Base-by-base conservation (phyloP, 2,797 vertebrate species). In the Lindbergichthys nudifrons region DNA sequence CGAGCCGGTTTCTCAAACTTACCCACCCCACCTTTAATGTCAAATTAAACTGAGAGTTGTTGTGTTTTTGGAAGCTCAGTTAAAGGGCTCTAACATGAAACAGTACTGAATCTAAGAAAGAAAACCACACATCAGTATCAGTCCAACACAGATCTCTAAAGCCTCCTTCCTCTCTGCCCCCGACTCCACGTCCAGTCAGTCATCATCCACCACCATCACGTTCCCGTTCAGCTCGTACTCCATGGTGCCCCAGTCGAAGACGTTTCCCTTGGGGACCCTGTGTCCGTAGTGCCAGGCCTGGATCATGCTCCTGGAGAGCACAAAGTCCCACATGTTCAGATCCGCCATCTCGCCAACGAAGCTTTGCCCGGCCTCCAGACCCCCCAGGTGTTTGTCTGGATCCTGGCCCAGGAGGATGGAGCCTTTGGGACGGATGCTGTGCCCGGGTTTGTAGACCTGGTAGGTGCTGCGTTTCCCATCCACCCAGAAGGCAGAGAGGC, bases 381-480 rank as follows among this genome's bases (percentile, higher is more conserved):
- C n/a, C 0, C 94, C 95, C 42, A 94, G 80, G 19, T 89, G 94
- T 19, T 86, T 88, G 69, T 96, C 94, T 0, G 94, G 92, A 6
- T 97, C 93, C 87, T 97, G 95, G 2, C 95, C 95, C 41, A 96
- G 82, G 32, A 96, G 59, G 8, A 95, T 79, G 19, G 87, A 92
- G 0, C 86, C 93, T 0, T 89, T 45, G 0, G 75, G 59, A 0
- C 75, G 88, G 66, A 95, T 85, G 4, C 43, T 76, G 81, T 94
- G 95, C 0, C 94, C 95, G 0, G 88, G 92, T 60, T 88, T 94
- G 83, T 96, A 91, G 19, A 96, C 92, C 66, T 94, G 95, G 71
- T 84, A 92, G 14, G 93, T 92, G 82, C 93, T 87, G 18, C 93
- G 87, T 7, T 84, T 93, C 2, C 93, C 92, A 0, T 95, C 90